Percentiles rank a stretch among this genome's conserved stretches.
Evolutionary conservation across 2,888 invertebrate genomes (phyloP).

Genomic region (Dastarcus helophoroides): DNA sequence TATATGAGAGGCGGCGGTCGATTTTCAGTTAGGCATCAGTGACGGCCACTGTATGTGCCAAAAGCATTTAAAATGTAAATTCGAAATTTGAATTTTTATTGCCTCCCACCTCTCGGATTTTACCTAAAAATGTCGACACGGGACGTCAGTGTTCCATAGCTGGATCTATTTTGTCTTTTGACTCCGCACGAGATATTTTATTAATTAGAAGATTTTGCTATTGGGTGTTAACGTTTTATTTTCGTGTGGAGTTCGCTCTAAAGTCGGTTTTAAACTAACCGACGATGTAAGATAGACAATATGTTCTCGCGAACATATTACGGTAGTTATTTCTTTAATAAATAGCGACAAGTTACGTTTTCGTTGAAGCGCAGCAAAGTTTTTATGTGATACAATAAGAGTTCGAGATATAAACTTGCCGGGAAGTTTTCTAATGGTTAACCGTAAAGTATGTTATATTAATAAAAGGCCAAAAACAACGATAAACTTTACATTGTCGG

Average conservation of each 20-base stretch:
- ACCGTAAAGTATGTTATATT: constrained; percentile 1
- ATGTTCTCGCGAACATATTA: too few species aligned
- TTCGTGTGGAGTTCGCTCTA: too few species aligned
- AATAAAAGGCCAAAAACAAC: background rate
- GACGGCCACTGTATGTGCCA: constrained; percentile 30
- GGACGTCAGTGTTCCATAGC: too few species aligned
- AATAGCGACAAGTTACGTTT: too few species aligned
- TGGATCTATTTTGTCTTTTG: too few species aligned
- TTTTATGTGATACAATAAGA: constrained; percentile 1
- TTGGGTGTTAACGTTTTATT: too few species aligned
- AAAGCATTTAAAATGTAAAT: constrained; percentile 38
- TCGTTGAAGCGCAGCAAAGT: background rate
- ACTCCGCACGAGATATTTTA: too few species aligned
- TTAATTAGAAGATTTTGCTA: too few species aligned
- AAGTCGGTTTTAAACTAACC: too few species aligned
- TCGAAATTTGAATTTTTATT: constrained; percentile 37
- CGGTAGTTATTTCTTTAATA: too few species aligned
- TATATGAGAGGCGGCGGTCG: constrained; percentile 21
- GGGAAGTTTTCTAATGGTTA: background rate
- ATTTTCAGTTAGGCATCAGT: constrained; percentile 29
- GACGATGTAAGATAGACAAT: too few species aligned
- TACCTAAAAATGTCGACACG: too few species aligned
- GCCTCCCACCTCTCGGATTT: constrained; percentile 22
- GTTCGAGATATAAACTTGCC: constrained; percentile 1
- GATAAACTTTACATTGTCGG: background rate